Conservation (phyloP, 2,797 vertebrate species). For the Acanthurus tractus region DNA sequence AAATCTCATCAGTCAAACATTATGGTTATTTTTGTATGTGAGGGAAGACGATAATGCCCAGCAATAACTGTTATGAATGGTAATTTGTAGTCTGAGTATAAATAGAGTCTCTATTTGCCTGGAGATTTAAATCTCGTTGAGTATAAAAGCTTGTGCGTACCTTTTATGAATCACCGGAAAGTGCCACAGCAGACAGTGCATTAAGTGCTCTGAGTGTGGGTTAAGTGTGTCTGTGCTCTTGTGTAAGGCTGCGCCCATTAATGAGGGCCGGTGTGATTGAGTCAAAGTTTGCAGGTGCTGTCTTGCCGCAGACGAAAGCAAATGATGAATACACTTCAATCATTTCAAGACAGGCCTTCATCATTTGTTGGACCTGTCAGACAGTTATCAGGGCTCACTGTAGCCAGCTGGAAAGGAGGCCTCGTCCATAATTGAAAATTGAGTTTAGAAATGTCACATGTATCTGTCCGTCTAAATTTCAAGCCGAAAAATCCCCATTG, state of each 20-base stretch:
- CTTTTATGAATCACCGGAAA: constrained; percentile 13
- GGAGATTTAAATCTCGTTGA: constrained; percentile 24
- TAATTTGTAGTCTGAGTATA: constrained; percentile 16
- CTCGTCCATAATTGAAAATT: constrained; percentile 78
- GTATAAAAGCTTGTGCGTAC: background rate
- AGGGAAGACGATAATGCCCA: background rate
- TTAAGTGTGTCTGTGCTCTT: background rate
- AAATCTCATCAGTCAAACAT: constrained; percentile 8
- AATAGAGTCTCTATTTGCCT: constrained; percentile 15
- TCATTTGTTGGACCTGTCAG: constrained; percentile 75
- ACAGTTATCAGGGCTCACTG: constrained; percentile 73
- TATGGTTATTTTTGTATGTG: constrained; percentile 12
- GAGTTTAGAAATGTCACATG: constrained; percentile 77
- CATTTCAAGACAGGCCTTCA: constrained; percentile 71
- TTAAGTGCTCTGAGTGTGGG: constrained; percentile 12
- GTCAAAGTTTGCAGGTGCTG: constrained; percentile 46
- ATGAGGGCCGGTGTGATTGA: constrained; percentile 65
- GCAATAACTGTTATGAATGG: background rate
- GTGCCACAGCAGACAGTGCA: background rate
- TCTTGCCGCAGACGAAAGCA: constrained; percentile 50
- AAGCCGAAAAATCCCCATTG: constrained; percentile 64
- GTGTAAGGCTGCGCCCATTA: constrained; percentile 50
- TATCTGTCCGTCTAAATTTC: constrained; percentile 74
- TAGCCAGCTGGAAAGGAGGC: constrained; percentile 59
- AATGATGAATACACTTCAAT: constrained; percentile 78